phyloP scores from a whole-genome alignment of 2,797 vertebrate species.

The Rhodeus uyekii region DNA sequence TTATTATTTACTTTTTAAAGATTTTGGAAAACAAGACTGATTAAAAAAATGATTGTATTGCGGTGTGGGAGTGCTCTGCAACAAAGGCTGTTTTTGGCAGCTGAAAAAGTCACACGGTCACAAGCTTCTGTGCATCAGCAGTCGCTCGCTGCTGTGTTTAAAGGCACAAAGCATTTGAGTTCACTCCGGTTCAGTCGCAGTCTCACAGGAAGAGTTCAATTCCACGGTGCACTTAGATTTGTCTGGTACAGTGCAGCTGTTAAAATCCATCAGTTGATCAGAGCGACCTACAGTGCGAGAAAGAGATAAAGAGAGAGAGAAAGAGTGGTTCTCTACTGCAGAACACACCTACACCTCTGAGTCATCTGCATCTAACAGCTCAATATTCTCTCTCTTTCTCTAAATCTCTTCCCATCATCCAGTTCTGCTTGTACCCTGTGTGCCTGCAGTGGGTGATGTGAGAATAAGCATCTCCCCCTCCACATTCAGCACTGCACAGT shows the following conservation, averaged over 20 bases:
- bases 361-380: slow-evolving; percentile 58
- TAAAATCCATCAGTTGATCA: slow-evolving; percentile 53
- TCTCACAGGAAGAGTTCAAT: slow-evolving; percentile 36
- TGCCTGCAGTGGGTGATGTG: slow-evolving; percentile 49
- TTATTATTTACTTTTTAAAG: background rate
- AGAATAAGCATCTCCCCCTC: slow-evolving; percentile 38
- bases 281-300: slow-evolving; percentile 28
- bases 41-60: background rate
- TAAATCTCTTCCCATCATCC: slow-evolving; percentile 39
- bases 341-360: slow-evolving; percentile 61
- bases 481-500: slow-evolving; percentile 22
- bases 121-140: background rate
- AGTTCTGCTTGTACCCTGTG: slow-evolving; percentile 38
- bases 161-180: slow-evolving; percentile 8
- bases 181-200: slow-evolving; percentile 24
- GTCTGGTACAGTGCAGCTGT: slow-evolving; percentile 36
- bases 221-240: slow-evolving; percentile 39
- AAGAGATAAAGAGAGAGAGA: slow-evolving; percentile 28
- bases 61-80: background rate
- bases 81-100: background rate
- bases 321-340: slow-evolving; percentile 46
- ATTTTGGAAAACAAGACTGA: background rate
- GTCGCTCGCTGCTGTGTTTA: slow-evolving; percentile 23
- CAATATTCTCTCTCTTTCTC: slow-evolving; percentile 44
- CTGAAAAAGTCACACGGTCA: background rate